Conservation (phyloP, 2,888 invertebrate genomes). For the Diachrysia chrysitis region DNA sequence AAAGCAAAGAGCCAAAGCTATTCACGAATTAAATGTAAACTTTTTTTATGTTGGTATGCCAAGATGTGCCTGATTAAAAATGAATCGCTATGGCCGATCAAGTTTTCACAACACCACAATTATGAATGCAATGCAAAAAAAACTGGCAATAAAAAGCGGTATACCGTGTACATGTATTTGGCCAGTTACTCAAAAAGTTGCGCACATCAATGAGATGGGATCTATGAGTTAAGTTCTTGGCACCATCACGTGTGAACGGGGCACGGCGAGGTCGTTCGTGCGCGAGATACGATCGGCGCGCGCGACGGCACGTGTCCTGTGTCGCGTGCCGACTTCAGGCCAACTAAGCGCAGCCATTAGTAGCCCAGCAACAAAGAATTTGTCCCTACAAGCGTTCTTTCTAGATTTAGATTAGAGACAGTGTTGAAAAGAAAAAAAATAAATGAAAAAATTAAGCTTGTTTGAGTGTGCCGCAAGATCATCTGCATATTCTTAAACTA, state of each 20-base stretch:
- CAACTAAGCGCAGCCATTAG: slow-evolving; percentile 69
- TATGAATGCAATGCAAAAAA: slow-evolving; percentile 30
- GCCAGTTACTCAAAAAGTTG: slow-evolving; percentile 66
- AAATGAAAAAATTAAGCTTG: slow-evolving; percentile 27
- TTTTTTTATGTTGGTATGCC: slow-evolving; percentile 17
- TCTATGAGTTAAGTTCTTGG: slow-evolving; percentile 74
- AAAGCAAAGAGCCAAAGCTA: slow-evolving; percentile 23
- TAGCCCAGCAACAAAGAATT: slow-evolving; percentile 66
- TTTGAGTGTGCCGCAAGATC: slow-evolving; percentile 44
- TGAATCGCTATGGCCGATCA: slow-evolving; percentile 20
- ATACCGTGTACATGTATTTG: slow-evolving; percentile 58
- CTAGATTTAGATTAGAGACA: slow-evolving; percentile 63
- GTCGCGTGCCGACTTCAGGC: slow-evolving; percentile 72
- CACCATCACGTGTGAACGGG: slow-evolving; percentile 87
- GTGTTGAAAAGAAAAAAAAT: slow-evolving; percentile 59
- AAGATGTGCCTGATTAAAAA: slow-evolving; percentile 21
- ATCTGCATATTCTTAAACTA: slow-evolving; percentile 27
- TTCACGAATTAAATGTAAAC: slow-evolving; percentile 11
- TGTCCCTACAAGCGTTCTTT: slow-evolving; percentile 62
- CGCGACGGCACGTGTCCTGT: slow-evolving; percentile 83
- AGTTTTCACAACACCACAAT: neutral
- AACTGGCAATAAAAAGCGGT: slow-evolving; percentile 50
- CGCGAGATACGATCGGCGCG: slow-evolving; percentile 80
- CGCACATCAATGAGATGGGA: slow-evolving; percentile 82
- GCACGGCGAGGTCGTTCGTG: slow-evolving; percentile 86